Base-by-base conservation (phyloP, 2,113 vertebrate genomes). In the Apteryx mantelli region DNA sequence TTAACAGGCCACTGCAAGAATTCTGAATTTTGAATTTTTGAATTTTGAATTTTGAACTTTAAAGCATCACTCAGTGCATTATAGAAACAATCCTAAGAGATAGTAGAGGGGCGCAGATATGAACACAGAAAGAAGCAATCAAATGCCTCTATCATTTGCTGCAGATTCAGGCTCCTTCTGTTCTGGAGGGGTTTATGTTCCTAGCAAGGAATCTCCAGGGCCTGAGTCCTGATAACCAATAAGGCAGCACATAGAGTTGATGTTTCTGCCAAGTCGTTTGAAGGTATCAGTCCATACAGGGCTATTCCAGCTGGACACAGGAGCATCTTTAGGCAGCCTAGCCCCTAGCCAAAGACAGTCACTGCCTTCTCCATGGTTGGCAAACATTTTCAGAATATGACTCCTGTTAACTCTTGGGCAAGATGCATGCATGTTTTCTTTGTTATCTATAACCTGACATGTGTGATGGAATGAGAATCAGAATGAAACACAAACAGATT, bases 401-500 rank as follows among this genome's bases (percentile, higher is more conserved):
- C 6, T 68, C 32, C 61, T 58, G 14, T 44, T 78, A 91, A 80
- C 34, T 94, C 80, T 83, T 66, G 32, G 82, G 65, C 19, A 91
- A 86, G 60, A 58, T 82, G 12, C 9, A 14, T 53, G 90, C n/a
- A 75, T 82, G 82, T 15, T 77, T 77, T 92, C 93, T 88, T 46
- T 82, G 75, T 13, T 83, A 66, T 91, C 77, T 84, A 32, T 68
- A 91, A 80, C 89, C 40, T 28, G 46, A 26, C n/a, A 78, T 69
- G 26, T 6, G 28, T 84, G 66, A 75, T 89, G 78, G 88, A 94
- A 86, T 94, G 52, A 69, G 69, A 97, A 90, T 97, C 78, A 93
- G 64, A 96, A 85, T 16, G 52, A 91, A 95, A 93, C 20, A 88
- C 66, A 96, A 94, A 78, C 53, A 77, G 36, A 32, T 91, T 96